phyloP scores from a whole-genome alignment of 2,113 vertebrate species.

The Phainopepla nitens region DNA sequence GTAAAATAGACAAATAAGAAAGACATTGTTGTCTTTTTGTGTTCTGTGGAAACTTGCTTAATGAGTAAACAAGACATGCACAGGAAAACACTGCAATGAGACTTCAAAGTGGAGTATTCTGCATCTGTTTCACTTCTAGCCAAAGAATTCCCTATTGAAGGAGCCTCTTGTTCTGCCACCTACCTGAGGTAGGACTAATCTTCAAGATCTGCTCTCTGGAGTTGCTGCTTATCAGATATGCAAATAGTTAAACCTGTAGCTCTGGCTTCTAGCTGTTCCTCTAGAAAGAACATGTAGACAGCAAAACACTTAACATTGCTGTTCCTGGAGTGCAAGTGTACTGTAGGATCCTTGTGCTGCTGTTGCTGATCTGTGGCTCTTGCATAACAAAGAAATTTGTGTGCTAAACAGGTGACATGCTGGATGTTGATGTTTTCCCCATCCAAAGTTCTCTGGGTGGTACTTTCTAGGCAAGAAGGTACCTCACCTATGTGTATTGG shows the following conservation, averaged over 20 bases:
- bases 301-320: not conserved
- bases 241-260: slow-evolving; percentile 18
- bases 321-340: not conserved
- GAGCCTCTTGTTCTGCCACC: slow-evolving; percentile 31
- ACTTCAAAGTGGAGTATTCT: slow-evolving; percentile 19
- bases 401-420: not conserved
- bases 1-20: not conserved
- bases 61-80: not conserved
- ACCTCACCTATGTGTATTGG: not conserved
- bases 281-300: slow-evolving; percentile 30
- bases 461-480: not conserved
- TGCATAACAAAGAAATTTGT: not conserved
- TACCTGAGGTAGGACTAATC: slow-evolving; percentile 38
- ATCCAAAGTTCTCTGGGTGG: not conserved
- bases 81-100: not conserved
- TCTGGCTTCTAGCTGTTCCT: slow-evolving; percentile 30
- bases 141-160: slow-evolving; percentile 43
- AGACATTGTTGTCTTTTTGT: not conserved
- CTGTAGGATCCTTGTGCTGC: slow-evolving; percentile 2
- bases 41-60: not conserved
- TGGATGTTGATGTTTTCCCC: not conserved
- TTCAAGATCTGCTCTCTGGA: not conserved
- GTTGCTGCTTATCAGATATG: not conserved
- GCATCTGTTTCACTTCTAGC: slow-evolving; percentile 51
- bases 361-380: not conserved